phyloP scores from a whole-genome alignment of 2,797 vertebrate species.

The Alca torda region DNA sequence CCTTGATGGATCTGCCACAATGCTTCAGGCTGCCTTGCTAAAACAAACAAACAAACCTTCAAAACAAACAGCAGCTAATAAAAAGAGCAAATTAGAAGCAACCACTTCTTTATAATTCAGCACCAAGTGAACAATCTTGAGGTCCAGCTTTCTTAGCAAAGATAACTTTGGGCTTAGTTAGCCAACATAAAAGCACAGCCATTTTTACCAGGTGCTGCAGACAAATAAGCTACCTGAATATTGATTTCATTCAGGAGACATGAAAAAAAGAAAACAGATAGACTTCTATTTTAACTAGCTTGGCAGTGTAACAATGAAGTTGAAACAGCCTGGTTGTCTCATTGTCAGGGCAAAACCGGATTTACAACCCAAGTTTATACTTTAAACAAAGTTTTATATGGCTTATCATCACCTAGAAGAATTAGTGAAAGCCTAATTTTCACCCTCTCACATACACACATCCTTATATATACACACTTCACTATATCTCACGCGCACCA shows the following conservation, averaged over 20 bases:
- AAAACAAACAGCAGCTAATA: constrained; percentile 33
- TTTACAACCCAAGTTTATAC: not conserved
- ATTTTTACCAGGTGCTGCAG: not conserved
- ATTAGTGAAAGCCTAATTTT: not conserved
- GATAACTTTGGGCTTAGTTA: not conserved
- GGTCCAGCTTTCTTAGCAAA: not conserved
- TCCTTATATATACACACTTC: not conserved
- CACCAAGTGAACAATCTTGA: not conserved
- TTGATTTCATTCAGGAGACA: not conserved
- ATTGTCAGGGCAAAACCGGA: not conserved
- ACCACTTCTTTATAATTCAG: not conserved
- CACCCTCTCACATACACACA: not conserved
- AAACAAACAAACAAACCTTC: not conserved
- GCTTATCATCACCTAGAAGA: not conserved
- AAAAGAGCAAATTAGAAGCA: constrained; percentile 19
- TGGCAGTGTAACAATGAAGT: not conserved
- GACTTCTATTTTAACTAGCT: not conserved
- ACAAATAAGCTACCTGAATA: not conserved
- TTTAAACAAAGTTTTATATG: not conserved
- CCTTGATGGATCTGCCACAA: not conserved
- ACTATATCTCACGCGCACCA: not conserved
- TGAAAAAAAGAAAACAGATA: not conserved
- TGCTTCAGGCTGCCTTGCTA: not conserved
- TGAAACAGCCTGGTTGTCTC: not conserved
- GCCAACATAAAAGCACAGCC: not conserved